Base-by-base conservation (phyloP, 1,140 invertebrate species). In the Batillaria attramentaria region DNA sequence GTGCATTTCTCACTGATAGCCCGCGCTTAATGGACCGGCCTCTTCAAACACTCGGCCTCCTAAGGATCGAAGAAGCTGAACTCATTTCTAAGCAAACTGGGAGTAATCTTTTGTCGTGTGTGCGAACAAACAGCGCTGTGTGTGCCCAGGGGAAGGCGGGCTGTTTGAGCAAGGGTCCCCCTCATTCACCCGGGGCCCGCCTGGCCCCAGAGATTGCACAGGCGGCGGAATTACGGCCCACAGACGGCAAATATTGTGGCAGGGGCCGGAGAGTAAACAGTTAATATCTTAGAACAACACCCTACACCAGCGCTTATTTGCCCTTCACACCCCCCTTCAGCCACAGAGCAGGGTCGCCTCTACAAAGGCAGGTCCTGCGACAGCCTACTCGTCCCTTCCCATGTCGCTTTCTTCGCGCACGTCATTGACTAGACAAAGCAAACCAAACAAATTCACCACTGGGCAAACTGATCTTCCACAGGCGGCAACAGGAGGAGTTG, bases 211-310 rank as follows among this genome's bases (percentile, higher is more conserved):
- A n/a, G 50, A 66, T 75, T 50, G 62, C 41, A 57, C 50, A 72
- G 69, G 33, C 60, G 72, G 72, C 42, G 68, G 68, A 80, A 66
- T 74, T 35, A 54, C 72, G 24, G 54, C 79, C 73, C 62, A 70
- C 73, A 60, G 75, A 68, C 74, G 54, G 70, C 76, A 78, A 78
- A 78, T 78, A 81, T 75, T 81, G 76, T 62, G 39, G 66, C 62
- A 78, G 60, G 57, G 50, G 60, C 50, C 39, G 41, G 39, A 8
- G 72, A 72, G 80, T 77, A 78, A 81, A 81, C 80, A 78, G 77
- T 70, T 81, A 78, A 81, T 81, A 78, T 81, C 80, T 81, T 78
- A 66, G 60, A 78, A 74, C 72, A 75, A 81, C 80, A 78, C 76
- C 66, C 62, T 31, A 43, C 68, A 68, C 69, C 77, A 72, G 66